Evolutionary conservation across 2,113 vertebrate species (phyloP), one percentile per base, ranked within the genome.

Genomic region (Gymnocephalus cernua): DNA sequence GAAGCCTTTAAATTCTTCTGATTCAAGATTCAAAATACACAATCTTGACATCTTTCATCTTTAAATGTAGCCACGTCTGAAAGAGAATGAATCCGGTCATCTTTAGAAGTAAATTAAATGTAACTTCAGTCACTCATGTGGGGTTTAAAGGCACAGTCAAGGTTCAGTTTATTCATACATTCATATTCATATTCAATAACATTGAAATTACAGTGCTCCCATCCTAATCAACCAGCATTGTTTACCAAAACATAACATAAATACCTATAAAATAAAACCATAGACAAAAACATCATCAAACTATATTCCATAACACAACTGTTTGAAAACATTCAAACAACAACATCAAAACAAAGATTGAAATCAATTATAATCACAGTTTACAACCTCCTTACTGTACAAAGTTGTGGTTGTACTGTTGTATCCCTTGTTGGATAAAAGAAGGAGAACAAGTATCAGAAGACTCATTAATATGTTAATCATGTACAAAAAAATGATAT

Each of bases 71-170:
- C 14, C 23, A 44, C 6, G 8, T 53, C 41, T 59, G 13, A 65
- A 15, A 56, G 27, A 25, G 11, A 66, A 19, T 38, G 3, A 66
- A 41, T 57, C 4, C 2, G 3, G 6, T 61, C 35, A 67, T 67
- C 2, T 14, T 66, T 4, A 51, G 16, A 7, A 54, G 23, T 35
- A 3, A 38, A n/a, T 78, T 25, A 12, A 79, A 63, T 45, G 32
- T 11, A 38, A 38, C 50, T 47, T 32, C 50, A 56, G 59, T 21
- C 3, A 5, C 16, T 54, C 1, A 4, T 73, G 27, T 63, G 38
- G 13, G 1, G 27, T 59, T 79, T 69, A 74, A 69, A 57, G 41
- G 23, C 15, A 45, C 64, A 56, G 21, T 80, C 69, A 64, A 65
- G 38, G 47, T 78, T 75, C 14, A 47, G 21, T 73, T 61, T 59